Base-by-base conservation (phyloP, 2,113 vertebrate genomes). In the Cheirogaleus medius region DNA sequence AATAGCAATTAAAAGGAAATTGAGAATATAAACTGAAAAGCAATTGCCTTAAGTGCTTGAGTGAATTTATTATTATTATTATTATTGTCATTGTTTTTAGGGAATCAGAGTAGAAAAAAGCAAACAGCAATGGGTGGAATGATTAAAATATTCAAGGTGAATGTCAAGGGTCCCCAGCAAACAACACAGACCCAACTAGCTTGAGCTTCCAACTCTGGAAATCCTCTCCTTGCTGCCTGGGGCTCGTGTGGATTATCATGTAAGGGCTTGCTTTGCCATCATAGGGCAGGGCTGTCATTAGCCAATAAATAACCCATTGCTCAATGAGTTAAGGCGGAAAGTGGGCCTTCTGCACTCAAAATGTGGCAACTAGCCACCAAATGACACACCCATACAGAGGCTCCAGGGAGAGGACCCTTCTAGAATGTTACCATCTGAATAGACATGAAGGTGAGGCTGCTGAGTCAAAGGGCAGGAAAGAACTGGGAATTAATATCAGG, bases 1-100 rank as follows among this genome's bases (percentile, higher is more conserved):
- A 42, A 32, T 39, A 77, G 44, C 44, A 87, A 82, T 92, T 27
- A 88, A 88, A 83, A 93, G 25, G 76, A 54, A 94, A 96, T 8
- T 49, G 54, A 93, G 78, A 80, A 13, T 85, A 29, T 78, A 90
- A 78, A 86, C 69, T 64, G 82, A 89, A 37, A 52, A 18, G 32
- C 60, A 52, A 14, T 88, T 52, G 17, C 56, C 42, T 10, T 77
- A 60, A 93, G 25, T 77, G 15, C 14, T 95, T 64, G 54, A 29
- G 73, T 52, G 17, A 74, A 77, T 37, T 69, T 69, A 68, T 71
- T 5, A 69, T 68, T 11, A 37, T 42, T 27, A n/a, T n/a, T 20
- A 68, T 74, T 64, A 23, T 44, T 74, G 73, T 91, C 39, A 71
- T 18, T 69, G 82, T 92, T 52, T 52, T 52, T 77, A 91, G 21